Evolutionary conservation across 2,888 invertebrate genomes (phyloP).

Genomic region (Notocelia uddmanniana): DNA sequence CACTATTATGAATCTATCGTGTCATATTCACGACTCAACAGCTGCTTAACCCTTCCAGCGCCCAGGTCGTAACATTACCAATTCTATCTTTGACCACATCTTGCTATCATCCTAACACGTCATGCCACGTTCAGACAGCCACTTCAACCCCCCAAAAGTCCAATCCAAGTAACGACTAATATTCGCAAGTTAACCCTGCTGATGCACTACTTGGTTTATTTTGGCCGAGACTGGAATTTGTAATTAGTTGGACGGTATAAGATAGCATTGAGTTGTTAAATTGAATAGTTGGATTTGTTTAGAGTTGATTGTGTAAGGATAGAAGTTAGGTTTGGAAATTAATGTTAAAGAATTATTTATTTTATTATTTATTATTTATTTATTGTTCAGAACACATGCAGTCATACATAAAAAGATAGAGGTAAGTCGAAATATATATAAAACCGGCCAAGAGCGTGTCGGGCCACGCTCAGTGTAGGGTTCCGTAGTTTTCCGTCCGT

Average conservation of each 20-base stretch:
- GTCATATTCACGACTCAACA: background rate
- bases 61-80: background rate
- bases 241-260: conserved; percentile 47
- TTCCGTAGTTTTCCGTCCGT: no score
- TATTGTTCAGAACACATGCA: no score
- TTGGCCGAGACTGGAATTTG: conserved; percentile 56
- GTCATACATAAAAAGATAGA: no score
- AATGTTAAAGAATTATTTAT: background rate
- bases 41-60: background rate
- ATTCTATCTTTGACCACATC: background rate
- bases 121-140: conserved; percentile 23
- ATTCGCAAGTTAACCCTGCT: conserved; percentile 52
- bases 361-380: no score
- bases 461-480: no score
- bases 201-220: conserved; percentile 51
- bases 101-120: conserved; percentile 15
- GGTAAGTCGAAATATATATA: no score
- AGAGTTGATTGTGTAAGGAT: background rate
- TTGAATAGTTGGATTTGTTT: conserved; percentile 5
- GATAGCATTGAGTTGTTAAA: conserved; percentile 16
- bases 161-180: conserved; percentile 47
- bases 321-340: background rate
- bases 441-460: no score
- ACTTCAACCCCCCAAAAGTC: conserved; percentile 34
- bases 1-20: background rate